Conservation (phyloP, 1,140 invertebrate species). For the Tetranychus cinnabarinus region DNA sequence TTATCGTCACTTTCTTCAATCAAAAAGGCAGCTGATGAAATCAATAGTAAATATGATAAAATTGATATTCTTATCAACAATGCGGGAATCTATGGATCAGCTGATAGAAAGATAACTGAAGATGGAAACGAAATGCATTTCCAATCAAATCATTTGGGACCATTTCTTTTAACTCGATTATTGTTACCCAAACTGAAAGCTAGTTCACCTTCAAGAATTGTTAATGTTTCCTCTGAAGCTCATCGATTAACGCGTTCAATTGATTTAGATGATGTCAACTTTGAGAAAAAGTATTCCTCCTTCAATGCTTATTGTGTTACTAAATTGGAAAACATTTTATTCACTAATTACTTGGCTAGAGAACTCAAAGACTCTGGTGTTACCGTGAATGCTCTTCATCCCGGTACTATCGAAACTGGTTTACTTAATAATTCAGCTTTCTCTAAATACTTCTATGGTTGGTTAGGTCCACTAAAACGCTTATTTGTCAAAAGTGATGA, state of each 20-base stretch:
- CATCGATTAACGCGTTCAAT: constrained; percentile 20
- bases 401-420: constrained; percentile 55
- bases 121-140: constrained; percentile 15
- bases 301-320: constrained; percentile 45
- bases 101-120: constrained; percentile 9
- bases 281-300: constrained; percentile 23
- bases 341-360: constrained; percentile 33
- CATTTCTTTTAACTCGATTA: constrained; percentile 14
- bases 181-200: constrained; percentile 10
- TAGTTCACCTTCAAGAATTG: constrained; percentile 25
- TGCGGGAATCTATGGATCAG: constrained; percentile 30
- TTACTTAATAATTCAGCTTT: constrained; percentile 35
- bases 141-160: constrained; percentile 13
- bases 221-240: background rate
- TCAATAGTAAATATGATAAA: constrained; percentile 19
- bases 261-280: constrained; percentile 43
- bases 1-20: constrained; percentile 50
- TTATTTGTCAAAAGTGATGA: constrained; percentile 4
- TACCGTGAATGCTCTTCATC: constrained; percentile 58
- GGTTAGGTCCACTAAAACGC: background rate
- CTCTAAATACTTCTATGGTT: constrained; percentile 12
- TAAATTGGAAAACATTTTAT: constrained; percentile 49
- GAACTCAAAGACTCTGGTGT: constrained; percentile 34
- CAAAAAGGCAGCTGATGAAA: constrained; percentile 35
- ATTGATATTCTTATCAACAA: constrained; percentile 66